Evolutionary conservation across 2,888 invertebrate species (phyloP).

Genomic region (Melinaea menophilus): DNA sequence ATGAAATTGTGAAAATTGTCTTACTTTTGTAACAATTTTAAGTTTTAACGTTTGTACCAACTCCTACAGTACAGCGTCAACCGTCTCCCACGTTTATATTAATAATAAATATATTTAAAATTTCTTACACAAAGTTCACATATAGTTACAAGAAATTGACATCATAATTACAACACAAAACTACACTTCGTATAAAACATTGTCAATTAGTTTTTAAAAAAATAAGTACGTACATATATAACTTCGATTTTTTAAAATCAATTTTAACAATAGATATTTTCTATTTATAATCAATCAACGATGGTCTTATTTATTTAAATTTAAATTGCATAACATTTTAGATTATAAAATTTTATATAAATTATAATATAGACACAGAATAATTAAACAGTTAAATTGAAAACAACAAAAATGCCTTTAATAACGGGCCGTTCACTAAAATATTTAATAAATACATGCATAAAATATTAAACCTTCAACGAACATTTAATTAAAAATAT

Average conservation of each 20-base stretch:
- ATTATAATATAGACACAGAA: slow-evolving; percentile 3
- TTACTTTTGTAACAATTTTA: slow-evolving; percentile 56
- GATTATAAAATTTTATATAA: slow-evolving; percentile 4
- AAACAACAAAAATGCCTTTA: slow-evolving; percentile 3
- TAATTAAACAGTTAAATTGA: slow-evolving; percentile 3
- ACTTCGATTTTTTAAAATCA: not conserved
- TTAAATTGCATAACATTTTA: not conserved
- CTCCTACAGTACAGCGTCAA: slow-evolving; percentile 56
- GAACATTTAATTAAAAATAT: not conserved
- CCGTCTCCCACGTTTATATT: slow-evolving; percentile 60
- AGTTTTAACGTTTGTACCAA: slow-evolving; percentile 53
- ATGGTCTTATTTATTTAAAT: slow-evolving; percentile 2
- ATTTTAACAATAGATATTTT: slow-evolving; percentile 5
- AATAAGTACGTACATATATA: not conserved
- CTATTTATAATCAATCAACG: not conserved
- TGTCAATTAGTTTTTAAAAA: slow-evolving; percentile 1
- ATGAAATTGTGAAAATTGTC: slow-evolving; percentile 74
- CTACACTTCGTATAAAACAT: slow-evolving; percentile 54
- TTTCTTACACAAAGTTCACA: slow-evolving; percentile 59
- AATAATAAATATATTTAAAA: slow-evolving; percentile 46
- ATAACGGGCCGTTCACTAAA: not conserved
- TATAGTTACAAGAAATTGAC: slow-evolving; percentile 67
- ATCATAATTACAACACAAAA: slow-evolving; percentile 65
- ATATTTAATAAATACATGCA: slow-evolving; percentile 4
- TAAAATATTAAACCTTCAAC: not conserved